Conservation (phyloP, 2,113 vertebrate species). For the Antechinus flavipes region DNA sequence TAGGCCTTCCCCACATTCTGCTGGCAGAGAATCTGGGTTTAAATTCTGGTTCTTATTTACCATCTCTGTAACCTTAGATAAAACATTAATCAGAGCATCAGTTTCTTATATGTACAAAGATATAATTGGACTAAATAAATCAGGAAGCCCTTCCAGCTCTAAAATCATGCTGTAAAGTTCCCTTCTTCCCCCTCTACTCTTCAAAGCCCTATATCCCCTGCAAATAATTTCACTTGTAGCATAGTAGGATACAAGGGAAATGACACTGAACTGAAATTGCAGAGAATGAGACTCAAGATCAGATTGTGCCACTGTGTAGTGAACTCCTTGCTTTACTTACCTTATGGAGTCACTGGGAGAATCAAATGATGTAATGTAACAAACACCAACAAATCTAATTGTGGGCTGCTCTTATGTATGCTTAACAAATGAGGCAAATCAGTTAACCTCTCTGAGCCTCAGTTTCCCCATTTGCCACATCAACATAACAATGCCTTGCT, state of each 20-base stretch:
- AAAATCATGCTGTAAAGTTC: neutral
- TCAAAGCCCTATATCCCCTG: neutral
- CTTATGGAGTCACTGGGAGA: neutral
- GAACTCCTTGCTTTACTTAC: neutral
- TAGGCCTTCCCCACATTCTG: neutral
- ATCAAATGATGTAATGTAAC: neutral
- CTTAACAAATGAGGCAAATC: neutral
- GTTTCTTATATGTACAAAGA: slow-evolving; percentile 30
- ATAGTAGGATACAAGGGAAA: neutral
- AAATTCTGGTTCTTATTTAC: neutral
- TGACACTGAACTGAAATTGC: neutral
- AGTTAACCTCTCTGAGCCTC: neutral
- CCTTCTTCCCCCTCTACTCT: neutral
- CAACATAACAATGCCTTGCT: neutral
- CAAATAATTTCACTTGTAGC: neutral
- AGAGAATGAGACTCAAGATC: neutral
- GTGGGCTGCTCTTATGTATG: neutral
- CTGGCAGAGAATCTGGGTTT: neutral
- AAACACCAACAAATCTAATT: neutral
- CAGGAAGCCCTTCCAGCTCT: neutral
- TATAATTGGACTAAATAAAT: neutral
- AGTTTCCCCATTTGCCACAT: neutral
- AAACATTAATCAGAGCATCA: neutral
- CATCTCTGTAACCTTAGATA: slow-evolving; percentile 8
- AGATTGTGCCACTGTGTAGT: neutral